phyloP scores from a whole-genome alignment of 1,140 invertebrate species.

The Plutomurus gul region DNA sequence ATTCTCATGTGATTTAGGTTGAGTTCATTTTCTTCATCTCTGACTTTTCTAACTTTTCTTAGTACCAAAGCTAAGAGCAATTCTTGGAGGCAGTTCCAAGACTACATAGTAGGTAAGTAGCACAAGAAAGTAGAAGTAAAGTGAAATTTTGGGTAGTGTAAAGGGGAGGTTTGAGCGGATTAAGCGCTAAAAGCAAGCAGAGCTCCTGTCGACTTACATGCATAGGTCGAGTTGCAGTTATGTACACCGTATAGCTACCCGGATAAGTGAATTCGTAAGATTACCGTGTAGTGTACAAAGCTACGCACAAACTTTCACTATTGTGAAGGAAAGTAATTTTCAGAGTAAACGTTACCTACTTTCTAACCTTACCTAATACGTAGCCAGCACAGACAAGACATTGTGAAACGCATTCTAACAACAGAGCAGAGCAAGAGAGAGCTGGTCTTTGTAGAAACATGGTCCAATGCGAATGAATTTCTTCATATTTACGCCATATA shows the following conservation, averaged over 20 bases:
- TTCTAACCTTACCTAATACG: no score
- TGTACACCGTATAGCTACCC: neutral
- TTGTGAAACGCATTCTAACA: no score
- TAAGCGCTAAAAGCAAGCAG: slow-evolving; percentile 6
- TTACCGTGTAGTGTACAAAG: neutral
- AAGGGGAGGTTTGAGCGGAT: neutral
- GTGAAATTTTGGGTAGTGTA: neutral
- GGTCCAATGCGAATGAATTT: neutral
- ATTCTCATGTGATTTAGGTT: neutral
- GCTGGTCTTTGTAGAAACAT: no score
- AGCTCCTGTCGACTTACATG: neutral
- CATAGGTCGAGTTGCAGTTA: neutral
- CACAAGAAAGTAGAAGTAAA: slow-evolving; percentile 16
- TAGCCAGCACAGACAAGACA: no score
- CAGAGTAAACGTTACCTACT: neutral
- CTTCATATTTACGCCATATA: neutral
- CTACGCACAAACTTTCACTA: neutral
- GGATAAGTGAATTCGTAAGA: neutral
- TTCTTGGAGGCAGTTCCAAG: neutral
- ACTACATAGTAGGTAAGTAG: neutral
- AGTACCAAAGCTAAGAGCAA: neutral
- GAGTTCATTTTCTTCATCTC: slow-evolving; percentile 7
- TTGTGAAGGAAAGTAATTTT: neutral
- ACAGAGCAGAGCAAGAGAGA: no score
- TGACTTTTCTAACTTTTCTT: slow-evolving; percentile 5